Conservation (phyloP, 2,888 invertebrate genomes). For the Eilema depressum region DNA sequence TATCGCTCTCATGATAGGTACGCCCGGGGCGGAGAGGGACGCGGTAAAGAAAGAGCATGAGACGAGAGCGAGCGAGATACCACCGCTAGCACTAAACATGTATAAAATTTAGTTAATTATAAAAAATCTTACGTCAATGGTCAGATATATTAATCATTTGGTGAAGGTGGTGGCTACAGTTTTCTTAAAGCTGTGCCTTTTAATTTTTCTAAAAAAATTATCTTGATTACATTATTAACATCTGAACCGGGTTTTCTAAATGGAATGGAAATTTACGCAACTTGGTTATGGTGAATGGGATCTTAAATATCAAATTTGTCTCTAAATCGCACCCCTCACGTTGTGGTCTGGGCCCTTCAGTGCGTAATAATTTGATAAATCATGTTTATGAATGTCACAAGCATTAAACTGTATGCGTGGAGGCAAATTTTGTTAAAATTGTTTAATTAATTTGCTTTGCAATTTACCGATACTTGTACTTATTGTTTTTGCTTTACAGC, state of each 20-base stretch:
- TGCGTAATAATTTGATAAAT: slow-evolving; percentile 5
- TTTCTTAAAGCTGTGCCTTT: no score
- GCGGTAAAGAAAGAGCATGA: no score
- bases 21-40: no score
- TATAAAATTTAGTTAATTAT: not conserved
- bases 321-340: not conserved
- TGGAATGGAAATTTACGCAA: not conserved
- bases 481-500: no score
- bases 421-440: not conserved
- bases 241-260: not conserved
- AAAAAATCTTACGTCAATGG: not conserved
- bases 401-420: not conserved
- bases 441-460: not conserved
- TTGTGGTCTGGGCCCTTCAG: not conserved
- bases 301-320: slow-evolving; percentile 3
- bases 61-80: no score
- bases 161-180: no score
- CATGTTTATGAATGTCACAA: slow-evolving; percentile 5
- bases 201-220: not conserved
- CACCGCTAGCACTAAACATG: no score
- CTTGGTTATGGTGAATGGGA: not conserved
- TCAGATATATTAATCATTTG: no score
- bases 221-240: not conserved
- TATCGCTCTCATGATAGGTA: no score
- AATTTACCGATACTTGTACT: not conserved